Percentiles rank a stretch among this genome's conserved stretches.
Evolutionary conservation across 2,888 invertebrate species (phyloP).

Genomic region (Microplitis manilae): DNA sequence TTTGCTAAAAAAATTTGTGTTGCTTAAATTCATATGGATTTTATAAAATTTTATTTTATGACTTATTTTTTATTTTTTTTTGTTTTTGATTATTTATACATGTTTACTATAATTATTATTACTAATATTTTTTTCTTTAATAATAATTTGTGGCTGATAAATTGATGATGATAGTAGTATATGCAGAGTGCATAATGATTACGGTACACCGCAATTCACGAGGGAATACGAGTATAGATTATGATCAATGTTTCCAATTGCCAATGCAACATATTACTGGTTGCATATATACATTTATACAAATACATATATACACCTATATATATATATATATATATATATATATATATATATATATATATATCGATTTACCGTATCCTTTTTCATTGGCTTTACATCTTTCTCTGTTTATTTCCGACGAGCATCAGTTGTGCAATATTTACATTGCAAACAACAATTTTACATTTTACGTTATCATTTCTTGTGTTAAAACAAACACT

Average conservation of each 20-base stretch:
- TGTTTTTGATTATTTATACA: background rate
- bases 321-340: background rate
- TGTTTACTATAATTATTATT: background rate
- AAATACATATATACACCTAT: background rate
- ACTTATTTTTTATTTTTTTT: background rate
- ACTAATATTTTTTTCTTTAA: background rate
- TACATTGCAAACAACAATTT: background rate
- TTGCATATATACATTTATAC: background rate
- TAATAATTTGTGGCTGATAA: background rate
- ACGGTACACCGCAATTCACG: background rate
- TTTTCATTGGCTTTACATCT: background rate
- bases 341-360: background rate
- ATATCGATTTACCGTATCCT: background rate
- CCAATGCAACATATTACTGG: background rate
- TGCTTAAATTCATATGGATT: background rate
- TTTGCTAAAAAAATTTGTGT: background rate
- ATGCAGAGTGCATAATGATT: background rate
- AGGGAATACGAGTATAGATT: constrained; percentile 1
- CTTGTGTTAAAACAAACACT: background rate
- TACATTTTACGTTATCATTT: background rate
- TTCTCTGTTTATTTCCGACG: background rate
- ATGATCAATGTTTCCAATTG: constrained; percentile 1
- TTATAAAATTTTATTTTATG: background rate
- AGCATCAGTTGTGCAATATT: constrained; percentile 1
- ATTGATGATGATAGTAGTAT: background rate